Conservation (phyloP, 2,797 vertebrate genomes). For the Dallia pectoralis region DNA sequence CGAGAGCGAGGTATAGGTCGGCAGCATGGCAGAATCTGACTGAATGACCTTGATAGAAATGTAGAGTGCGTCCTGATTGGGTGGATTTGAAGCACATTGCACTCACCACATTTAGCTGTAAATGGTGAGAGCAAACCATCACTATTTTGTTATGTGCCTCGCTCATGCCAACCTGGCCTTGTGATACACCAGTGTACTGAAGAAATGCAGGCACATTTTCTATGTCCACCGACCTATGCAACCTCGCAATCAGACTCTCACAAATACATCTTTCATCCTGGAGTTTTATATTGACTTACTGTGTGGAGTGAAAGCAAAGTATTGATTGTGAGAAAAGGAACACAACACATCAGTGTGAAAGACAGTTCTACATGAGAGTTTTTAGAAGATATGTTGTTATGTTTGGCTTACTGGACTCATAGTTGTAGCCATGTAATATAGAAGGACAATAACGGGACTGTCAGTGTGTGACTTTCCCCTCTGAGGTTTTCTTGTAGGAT, state of each 20-base stretch:
- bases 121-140: neutral
- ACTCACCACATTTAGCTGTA: neutral
- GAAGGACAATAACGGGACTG: slow-evolving; percentile 48
- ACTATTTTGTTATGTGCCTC: neutral
- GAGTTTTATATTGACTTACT: slow-evolving; percentile 43
- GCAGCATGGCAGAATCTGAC: neutral
- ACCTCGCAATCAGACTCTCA: slow-evolving; percentile 43
- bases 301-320: slow-evolving; percentile 41
- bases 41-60: too few relatives aligned
- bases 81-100: neutral
- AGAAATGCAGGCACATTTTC: neutral
- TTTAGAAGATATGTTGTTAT: slow-evolving; percentile 47
- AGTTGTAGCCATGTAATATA: slow-evolving; percentile 43
- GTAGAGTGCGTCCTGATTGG: neutral
- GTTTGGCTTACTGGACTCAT: slow-evolving; percentile 42
- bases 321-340: slow-evolving; percentile 47
- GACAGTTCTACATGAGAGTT: slow-evolving; percentile 37
- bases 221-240: slow-evolving; percentile 30
- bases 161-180: slow-evolving; percentile 3
- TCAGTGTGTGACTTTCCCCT: slow-evolving; percentile 17
- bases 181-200: neutral
- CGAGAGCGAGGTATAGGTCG: neutral
- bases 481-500: slow-evolving; percentile 48
- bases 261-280: slow-evolving; percentile 37
- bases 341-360: slow-evolving; percentile 30